phyloP scores from a whole-genome alignment of 2,113 vertebrate genomes.

The Ageneiosus marmoratus region DNA sequence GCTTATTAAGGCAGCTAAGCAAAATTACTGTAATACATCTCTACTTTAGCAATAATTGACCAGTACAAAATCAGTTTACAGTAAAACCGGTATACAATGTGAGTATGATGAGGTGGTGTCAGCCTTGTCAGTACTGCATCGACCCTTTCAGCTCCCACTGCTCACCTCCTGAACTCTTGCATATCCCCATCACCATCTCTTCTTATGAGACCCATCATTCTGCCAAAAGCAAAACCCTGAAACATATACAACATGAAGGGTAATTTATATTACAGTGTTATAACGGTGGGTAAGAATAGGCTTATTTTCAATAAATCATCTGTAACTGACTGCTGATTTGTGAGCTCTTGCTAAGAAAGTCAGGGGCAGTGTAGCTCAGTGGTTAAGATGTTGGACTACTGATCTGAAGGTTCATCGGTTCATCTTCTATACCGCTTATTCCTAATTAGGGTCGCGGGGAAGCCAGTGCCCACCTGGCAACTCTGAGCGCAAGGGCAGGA shows the following conservation, averaged over 20 bases:
- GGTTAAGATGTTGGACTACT: no score
- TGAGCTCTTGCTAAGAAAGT: not conserved
- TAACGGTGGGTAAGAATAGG: not conserved
- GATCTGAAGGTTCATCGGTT: no score
- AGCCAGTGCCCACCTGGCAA: no score
- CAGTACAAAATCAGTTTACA: conserved; percentile 55
- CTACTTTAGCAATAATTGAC: conserved; percentile 54
- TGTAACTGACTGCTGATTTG: not conserved
- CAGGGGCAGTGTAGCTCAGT: no score
- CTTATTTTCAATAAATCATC: not conserved
- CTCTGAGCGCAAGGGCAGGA: no score
- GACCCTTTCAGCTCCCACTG: conserved; percentile 15
- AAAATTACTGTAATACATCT: not conserved
- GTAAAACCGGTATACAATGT: conserved; percentile 53
- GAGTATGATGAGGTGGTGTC: conserved; percentile 48
- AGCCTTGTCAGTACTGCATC: conserved; percentile 27
- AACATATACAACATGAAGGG: not conserved
- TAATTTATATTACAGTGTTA: conserved; percentile 21
- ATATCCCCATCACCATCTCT: not conserved
- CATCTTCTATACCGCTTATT: no score
- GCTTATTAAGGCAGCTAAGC: conserved; percentile 17
- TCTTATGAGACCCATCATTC: conserved; percentile 27
- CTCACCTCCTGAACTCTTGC: conserved; percentile 6
- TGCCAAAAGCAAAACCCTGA: not conserved
- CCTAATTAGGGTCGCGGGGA: no score